A percentile compares a stretch with the other conserved stretches of the same genome.
Evolutionary conservation across 2,888 invertebrate genomes (phyloP).

Genomic region (Criorhina ranunculi): DNA sequence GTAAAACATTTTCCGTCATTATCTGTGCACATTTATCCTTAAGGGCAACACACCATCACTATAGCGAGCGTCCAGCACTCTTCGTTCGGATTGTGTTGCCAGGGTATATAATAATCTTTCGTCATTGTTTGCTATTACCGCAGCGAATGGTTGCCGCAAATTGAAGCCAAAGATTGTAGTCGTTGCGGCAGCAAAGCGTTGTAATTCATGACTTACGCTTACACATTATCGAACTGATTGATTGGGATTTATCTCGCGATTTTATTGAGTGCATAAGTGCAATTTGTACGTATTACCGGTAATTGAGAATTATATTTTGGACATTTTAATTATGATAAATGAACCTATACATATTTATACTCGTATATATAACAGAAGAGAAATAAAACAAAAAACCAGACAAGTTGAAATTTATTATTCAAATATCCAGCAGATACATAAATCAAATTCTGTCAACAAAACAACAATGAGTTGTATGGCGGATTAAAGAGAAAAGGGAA

Average conservation of each 20-base stretch:
- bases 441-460: conserved; percentile 71
- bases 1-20: conserved; percentile 71
- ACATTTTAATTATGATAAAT: conserved; percentile 34
- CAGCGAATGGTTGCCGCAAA: conserved; percentile 57
- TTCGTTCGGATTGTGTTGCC: conserved; percentile 16
- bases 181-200: conserved; percentile 36
- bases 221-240: conserved; percentile 63
- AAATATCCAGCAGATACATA: conserved; percentile 52
- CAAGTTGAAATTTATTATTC: conserved; percentile 68
- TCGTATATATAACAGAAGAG: neutral
- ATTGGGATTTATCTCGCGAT: conserved; percentile 68
- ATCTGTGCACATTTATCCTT: conserved; percentile 68
- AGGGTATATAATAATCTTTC: conserved; percentile 61
- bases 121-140: conserved; percentile 71
- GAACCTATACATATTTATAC: too few species aligned
- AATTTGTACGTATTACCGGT: conserved; percentile 61
- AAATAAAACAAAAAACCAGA: conserved; percentile 27
- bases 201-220: conserved; percentile 57
- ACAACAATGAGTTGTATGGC: conserved; percentile 58
- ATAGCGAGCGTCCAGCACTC: conserved; percentile 3
- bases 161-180: conserved; percentile 57
- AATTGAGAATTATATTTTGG: conserved; percentile 53
- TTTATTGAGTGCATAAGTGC: conserved; percentile 75
- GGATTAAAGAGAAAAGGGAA: conserved; percentile 24
- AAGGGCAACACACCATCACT: conserved; percentile 57